Evolutionary conservation across 2,113 vertebrate genomes (phyloP).

Genomic region (Piprites chloris): DNA sequence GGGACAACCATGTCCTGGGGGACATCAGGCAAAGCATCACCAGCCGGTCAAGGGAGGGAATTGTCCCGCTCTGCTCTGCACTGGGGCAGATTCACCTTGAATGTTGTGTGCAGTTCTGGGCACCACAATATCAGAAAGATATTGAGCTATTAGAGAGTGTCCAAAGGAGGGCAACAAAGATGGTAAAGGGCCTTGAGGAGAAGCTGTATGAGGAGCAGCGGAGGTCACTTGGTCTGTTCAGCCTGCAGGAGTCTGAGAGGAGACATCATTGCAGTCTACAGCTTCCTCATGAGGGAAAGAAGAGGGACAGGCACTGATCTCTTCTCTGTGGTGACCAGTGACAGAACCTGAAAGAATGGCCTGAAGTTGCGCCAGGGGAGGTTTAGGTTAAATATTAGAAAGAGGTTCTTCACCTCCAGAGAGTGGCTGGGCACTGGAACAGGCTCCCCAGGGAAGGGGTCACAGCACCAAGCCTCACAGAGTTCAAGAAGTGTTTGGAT

Average conservation of each 20-base stretch:
- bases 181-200: background rate
- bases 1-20: background rate
- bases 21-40: background rate
- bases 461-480: background rate
- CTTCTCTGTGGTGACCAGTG: background rate
- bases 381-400: background rate
- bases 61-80: background rate
- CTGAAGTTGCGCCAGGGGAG: too few relatives aligned
- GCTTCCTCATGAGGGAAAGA: too few relatives aligned
- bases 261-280: too few relatives aligned
- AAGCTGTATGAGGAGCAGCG: too few relatives aligned
- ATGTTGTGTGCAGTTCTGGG: background rate
- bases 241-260: too few relatives aligned
- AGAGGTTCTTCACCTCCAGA: background rate
- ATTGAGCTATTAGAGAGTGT: background rate
- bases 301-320: background rate
- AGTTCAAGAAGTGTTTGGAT: background rate
- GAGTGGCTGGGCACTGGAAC: background rate
- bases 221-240: too few relatives aligned
- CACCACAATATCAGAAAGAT: background rate
- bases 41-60: background rate
- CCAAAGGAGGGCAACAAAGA: background rate
- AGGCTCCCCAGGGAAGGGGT: background rate
- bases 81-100: background rate
- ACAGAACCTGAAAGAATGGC: background rate